Evolutionary conservation across 1,140 invertebrate genomes (phyloP), one percentile per base, ranked within the genome.

Genomic region (Melanaphis sacchari): DNA sequence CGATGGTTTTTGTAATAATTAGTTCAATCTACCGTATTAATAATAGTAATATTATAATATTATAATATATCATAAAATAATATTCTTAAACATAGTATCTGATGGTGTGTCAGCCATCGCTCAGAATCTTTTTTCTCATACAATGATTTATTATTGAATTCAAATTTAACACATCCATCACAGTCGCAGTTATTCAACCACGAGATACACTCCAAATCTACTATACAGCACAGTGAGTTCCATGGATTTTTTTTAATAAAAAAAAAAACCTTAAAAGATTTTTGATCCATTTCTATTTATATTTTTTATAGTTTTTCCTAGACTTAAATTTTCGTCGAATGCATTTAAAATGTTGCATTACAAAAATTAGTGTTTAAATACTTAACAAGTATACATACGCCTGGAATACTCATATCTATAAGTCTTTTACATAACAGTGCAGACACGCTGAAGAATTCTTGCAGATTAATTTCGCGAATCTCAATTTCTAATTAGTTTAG

Each of bases 401-500:
- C 59, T 66, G 15, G n/a, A n/a, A n/a, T 66, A 76, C 59, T 15
- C 31, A 31, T 66, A n/a, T 31, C 59, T 66, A 49, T 49, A 49
- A 49, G 46, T 49, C 46, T 49, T 49, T 49, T 18, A 66, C 59
- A 66, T 66, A 3, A 21, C 31, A 3, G 59, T n/a, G 59, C 18
- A 76, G 59, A 76, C 31, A 76, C 59, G 59, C 59, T 76, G 59
- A 76, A 24, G 59, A 76, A 41, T 84, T 26, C 24, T 24, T 41
- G 38, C 24, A 40, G 82, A 40, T 41, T 76, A 76, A 84, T 40
- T 84, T 84, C 22, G 2, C 22, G 40, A 40, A 41, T 41, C 40
- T 41, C 82, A 84, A 31, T 41, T 41, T 40, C 24, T 84, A 84
- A 84, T 84, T 41, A 84, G 38, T 84, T 84, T 84, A 84, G 82